Conservation (phyloP, 2,113 vertebrate species). For the Colistium nudipinnis region DNA sequence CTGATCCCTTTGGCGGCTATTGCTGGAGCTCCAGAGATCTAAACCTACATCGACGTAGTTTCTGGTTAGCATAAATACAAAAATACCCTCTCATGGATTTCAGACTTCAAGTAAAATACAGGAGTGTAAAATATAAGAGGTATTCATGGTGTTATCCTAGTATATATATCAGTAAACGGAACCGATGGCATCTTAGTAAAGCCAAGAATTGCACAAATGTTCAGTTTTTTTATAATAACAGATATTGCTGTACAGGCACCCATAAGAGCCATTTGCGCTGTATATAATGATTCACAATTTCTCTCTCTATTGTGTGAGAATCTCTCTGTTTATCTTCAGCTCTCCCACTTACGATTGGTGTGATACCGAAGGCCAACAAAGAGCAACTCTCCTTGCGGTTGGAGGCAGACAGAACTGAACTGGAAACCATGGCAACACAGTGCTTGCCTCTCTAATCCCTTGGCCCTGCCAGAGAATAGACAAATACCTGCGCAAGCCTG, state of each 20-base stretch:
- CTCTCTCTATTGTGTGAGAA: conserved; percentile 44
- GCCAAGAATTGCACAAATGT: conserved; percentile 36
- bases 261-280: conserved; percentile 25
- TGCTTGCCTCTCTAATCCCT: conserved; percentile 77
- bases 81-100: background rate
- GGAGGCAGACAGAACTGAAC: conserved; percentile 72
- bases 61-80: too few species aligned
- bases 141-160: background rate
- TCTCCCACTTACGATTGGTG: conserved; percentile 66
- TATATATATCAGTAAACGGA: conserved; percentile 20
- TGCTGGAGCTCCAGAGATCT: too few species aligned
- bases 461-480: conserved; percentile 72
- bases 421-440: conserved; percentile 86
- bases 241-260: conserved; percentile 7
- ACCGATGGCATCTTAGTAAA: conserved; percentile 54
- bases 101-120: background rate
- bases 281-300: conserved; percentile 59
- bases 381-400: conserved; percentile 73
- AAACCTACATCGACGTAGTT: too few species aligned
- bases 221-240: conserved; percentile 23
- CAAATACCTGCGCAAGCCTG: conserved; percentile 80
- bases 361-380: conserved; percentile 73
- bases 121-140: too few species aligned
- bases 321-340: conserved; percentile 64
- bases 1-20: too few species aligned